Base-by-base conservation (phyloP, 2,888 invertebrate species). In the Dicycla oo region DNA sequence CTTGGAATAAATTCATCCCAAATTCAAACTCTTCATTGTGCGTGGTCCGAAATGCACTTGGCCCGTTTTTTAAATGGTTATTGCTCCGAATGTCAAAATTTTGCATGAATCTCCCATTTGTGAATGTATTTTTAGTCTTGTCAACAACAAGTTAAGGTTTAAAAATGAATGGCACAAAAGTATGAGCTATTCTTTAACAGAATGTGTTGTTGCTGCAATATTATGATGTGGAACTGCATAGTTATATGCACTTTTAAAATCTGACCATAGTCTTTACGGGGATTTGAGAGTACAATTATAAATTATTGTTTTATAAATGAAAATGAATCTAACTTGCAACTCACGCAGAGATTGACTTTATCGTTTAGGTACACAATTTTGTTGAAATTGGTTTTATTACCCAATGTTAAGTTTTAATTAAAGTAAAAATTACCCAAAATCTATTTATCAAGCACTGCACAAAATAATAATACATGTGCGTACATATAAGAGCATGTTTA, bases 401-500 rank as follows among this genome's bases (percentile, higher is more conserved):
- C 6, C 20, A 30, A 56, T 3, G 30, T 30, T 30, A 20, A 34
- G 20, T 34, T n/a, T 34, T 13, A 34, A 23, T 18, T 13, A 43
- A 20, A 8, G 20, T 18, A 7, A 65, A n/a, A 64, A 40, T 26
- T 30, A 51, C 7, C 13, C 2, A 40, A n/a, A n/a, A 43, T 3
- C 13, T 18, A 40, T 4, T 40, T 47, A 58, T 13, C n/a, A 51
- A n/a, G n/a, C 4, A 53, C 62, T 57, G 34, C 79, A 73, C 20
- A 65, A 58, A 63, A 63, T 23, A 63, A 49, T 64, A 1, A 53
- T 34, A 54, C 30, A n/a, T 53, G 8, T 75, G 40, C 68, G 69
- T 61, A 57, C 11, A 34, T 56, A 5, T 26, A 43, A 51, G 72
- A n/a, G n/a, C n/a, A n/a, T n/a, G 68, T 83, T 69, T 77, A 76